Evolutionary conservation across 2,797 vertebrate species (phyloP).

Genomic region (Scyliorhinus canicula): DNA sequence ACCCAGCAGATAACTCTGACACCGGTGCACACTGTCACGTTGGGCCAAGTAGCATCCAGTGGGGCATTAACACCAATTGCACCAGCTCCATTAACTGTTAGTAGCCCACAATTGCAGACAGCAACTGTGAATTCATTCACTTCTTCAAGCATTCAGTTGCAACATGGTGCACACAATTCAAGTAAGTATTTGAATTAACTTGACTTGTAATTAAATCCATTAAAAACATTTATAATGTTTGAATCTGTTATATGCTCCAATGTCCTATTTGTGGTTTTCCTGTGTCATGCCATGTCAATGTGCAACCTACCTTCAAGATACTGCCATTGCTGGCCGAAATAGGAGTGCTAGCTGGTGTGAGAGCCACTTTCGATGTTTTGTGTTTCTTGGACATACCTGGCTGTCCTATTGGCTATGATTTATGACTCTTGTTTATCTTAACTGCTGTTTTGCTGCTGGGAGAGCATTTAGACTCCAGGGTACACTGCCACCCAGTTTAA

Average conservation of each 20-base stretch:
- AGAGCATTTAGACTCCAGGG: too few species aligned
- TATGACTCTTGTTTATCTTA: not conserved
- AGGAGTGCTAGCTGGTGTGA: not conserved
- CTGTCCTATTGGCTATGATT: not conserved
- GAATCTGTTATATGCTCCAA: not conserved
- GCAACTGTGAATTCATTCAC: slow-evolving; percentile 91
- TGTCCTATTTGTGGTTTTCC: not conserved
- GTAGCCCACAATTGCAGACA: slow-evolving; percentile 95
- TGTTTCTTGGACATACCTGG: too few species aligned
- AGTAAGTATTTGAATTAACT: slow-evolving; percentile 60
- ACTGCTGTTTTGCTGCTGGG: not conserved
- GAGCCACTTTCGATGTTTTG: not conserved
- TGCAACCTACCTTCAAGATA: not conserved
- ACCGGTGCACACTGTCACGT: slow-evolving; percentile 89
- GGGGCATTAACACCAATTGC: slow-evolving; percentile 70
- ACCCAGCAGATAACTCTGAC: slow-evolving; percentile 96
- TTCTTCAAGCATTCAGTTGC: slow-evolving; percentile 79
- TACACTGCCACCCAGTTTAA: too few species aligned
- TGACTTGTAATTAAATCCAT: not conserved
- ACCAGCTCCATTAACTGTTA: slow-evolving; percentile 77
- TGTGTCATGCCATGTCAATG: not conserved
- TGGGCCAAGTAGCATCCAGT: slow-evolving; percentile 78
- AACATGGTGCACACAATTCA: slow-evolving; percentile 74
- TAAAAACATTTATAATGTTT: not conserved
- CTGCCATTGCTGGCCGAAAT: not conserved